Conservation (phyloP, 2,888 invertebrate species). For the Unio pictorum region DNA sequence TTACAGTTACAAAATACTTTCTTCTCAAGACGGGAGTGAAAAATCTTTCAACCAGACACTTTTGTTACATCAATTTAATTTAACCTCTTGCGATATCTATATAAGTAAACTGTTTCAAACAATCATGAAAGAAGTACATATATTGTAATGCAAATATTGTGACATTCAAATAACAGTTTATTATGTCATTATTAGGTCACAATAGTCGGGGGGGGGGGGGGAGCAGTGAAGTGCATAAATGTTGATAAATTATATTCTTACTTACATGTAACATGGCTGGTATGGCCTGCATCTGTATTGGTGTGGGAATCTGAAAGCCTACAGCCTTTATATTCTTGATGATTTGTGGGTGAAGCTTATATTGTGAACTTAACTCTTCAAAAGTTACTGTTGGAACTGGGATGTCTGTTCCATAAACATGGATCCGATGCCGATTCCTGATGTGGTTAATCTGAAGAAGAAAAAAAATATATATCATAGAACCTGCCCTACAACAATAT, state of each 20-base stretch:
- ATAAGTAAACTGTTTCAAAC: too few relatives aligned
- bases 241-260: not conserved
- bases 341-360: slow-evolving; percentile 77
- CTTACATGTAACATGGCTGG: slow-evolving; percentile 82
- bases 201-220: too few relatives aligned
- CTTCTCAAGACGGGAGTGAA: too few relatives aligned
- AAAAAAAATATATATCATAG: not conserved
- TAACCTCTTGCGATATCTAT: too few relatives aligned
- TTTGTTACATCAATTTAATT: too few relatives aligned
- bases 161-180: too few relatives aligned
- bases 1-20: too few relatives aligned
- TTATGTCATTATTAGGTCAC: too few relatives aligned
- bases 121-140: too few relatives aligned
- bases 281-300: slow-evolving; percentile 84
- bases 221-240: too few relatives aligned
- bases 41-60: too few relatives aligned
- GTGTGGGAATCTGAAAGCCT: slow-evolving; percentile 64
- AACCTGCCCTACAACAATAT: not conserved
- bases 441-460: slow-evolving; percentile 78
- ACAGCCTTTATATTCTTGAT: slow-evolving; percentile 78
- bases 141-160: too few relatives aligned
- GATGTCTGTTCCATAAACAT: slow-evolving; percentile 84
- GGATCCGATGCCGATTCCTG: slow-evolving; percentile 84
- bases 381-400: slow-evolving; percentile 84
- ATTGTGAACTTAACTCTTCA: slow-evolving; percentile 74